These are phyloP conservation scores for Tretioscincus oriximinensis DNA, from an alignment of 2,113 vertebrate species.

Conservation along the genomic window DNA sequence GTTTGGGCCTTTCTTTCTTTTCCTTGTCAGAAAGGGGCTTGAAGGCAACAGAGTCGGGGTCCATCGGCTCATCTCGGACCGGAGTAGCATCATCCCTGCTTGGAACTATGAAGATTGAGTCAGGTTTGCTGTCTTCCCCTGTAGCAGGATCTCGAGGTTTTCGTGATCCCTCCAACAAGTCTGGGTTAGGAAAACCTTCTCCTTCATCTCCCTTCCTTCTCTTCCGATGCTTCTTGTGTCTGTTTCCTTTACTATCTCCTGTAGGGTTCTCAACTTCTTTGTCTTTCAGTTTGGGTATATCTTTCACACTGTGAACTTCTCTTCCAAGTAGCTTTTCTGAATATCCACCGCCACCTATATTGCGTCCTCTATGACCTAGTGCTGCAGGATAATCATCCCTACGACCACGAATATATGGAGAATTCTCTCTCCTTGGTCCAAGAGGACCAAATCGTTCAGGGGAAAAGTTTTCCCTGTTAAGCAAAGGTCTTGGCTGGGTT, in stretches of 20 bases:
- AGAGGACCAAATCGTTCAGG: constrained; percentile 74
- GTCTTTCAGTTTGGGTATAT: constrained; percentile 74
- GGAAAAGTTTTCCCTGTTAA: constrained; percentile 76
- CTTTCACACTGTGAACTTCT: constrained; percentile 76
- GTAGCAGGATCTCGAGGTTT: constrained; percentile 70
- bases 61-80: constrained; percentile 96
- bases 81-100: constrained; percentile 90
- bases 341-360: constrained; percentile 70
- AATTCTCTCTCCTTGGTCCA: constrained; percentile 80
- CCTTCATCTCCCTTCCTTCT: constrained; percentile 89
- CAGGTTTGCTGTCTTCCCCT: constrained; percentile 75
- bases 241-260: constrained; percentile 73
- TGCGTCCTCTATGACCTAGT: constrained; percentile 73
- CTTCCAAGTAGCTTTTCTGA: constrained; percentile 75
- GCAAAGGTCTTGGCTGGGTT: constrained; percentile 74
- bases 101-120: constrained; percentile 70
- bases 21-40: constrained; percentile 81
- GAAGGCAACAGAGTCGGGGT: constrained; percentile 79
- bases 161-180: constrained; percentile 70
- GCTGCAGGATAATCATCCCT: constrained; percentile 73
- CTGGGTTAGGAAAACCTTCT: constrained; percentile 69
- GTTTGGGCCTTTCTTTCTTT: constrained; percentile 77
- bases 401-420: constrained; percentile 79
- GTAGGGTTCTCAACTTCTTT: constrained; percentile 66
- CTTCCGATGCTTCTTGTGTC: constrained; percentile 85